These are phyloP conservation scores for Alligator mississippiensis DNA, from an alignment of 2,113 vertebrate genomes.

Conservation along the genomic window DNA sequence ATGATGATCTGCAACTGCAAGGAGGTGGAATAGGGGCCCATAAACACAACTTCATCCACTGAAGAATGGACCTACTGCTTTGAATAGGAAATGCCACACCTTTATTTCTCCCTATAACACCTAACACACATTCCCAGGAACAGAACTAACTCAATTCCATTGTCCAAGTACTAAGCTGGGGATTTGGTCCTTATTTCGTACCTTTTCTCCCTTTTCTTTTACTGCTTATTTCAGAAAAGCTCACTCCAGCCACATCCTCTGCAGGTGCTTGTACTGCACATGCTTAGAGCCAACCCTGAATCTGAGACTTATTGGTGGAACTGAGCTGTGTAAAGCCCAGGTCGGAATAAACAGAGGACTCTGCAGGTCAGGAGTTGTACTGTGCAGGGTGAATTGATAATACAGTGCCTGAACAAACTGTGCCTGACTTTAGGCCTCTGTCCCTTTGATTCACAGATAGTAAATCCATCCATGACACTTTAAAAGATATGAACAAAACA, in stretches of 20 bases:
- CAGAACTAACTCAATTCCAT: not conserved
- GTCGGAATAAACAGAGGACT: not conserved
- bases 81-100: not conserved
- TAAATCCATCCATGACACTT: not conserved
- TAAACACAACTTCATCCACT: not conserved
- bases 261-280: not conserved
- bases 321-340: not conserved
- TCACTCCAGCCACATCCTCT: not conserved
- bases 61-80: not conserved
- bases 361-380: not conserved
- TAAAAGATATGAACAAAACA: not conserved
- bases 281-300: not conserved
- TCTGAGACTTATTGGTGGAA: not conserved
- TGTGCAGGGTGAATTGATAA: not conserved
- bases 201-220: not conserved
- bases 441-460: not conserved
- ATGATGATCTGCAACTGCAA: not conserved
- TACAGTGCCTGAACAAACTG: not conserved
- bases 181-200: not conserved
- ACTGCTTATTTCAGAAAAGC: not conserved
- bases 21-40: not conserved
- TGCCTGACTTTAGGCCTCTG: rapidly evolving
- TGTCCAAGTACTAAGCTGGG: not conserved
- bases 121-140: not conserved
- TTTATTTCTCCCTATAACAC: not conserved